Evolutionary conservation across 2,113 vertebrate genomes (phyloP), one percentile per base, ranked within the genome.

Genomic region (Datnioides undecimradiatus): DNA sequence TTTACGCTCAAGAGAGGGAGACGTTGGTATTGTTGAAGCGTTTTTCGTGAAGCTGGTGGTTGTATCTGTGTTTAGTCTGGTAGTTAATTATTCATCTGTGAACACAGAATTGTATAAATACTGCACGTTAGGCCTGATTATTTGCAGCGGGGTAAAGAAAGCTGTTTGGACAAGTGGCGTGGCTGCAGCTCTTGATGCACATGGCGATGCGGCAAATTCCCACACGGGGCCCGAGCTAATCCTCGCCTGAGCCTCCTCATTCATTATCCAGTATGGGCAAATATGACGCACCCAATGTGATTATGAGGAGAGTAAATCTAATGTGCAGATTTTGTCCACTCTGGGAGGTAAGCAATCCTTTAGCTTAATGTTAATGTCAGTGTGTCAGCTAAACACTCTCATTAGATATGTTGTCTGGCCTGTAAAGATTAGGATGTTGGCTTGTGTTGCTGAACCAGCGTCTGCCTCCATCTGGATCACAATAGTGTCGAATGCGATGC

Each of bases 41-140:
- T 33, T 67, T 51, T 73, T 36, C 29, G 2, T 1, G 5, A 29
- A 48, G 48, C 31, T 23, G 8, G 43, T 64, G 29, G 29, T 31
- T 48, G 27, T 8, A n/a, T 57, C 25, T 13, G 5, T 38, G 29
- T 57, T 51, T 51, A 51, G 2, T 2, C 23, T 14, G 21, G 57
- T 21, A 14, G 54, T 78, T 45, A 14, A 64, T 69, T 43, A 64
- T 64, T 49, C 8, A 73, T 67, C n/a, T 48, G 0, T 67, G 3
- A 38, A 51, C 19, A 41, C 16, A 33, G 8, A 29, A 12, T 33
- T n/a, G 25, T 71, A n/a, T 58, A n/a, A 36, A 27, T 25, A 14
- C 74, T 55, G 9, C 10, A 5, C 34, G 14, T 21, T 4, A n/a
- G 31, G 13, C 31, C 9, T 64, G 63, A 36, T 64, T 60, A 34